phyloP scores from a whole-genome alignment of 2,797 vertebrate genomes.

The Sebastes trivittatus region DNA sequence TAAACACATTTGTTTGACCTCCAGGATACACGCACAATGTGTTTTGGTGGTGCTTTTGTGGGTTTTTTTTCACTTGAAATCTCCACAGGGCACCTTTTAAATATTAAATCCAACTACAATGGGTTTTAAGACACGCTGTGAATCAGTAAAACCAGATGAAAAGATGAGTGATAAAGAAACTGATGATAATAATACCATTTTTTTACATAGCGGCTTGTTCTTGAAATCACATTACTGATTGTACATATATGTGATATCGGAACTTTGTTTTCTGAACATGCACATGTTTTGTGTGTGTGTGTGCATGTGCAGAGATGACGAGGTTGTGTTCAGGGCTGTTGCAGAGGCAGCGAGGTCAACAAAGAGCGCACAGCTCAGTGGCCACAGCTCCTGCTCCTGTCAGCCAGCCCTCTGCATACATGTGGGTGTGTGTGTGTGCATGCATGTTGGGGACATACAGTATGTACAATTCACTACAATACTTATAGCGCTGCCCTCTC shows the following conservation, averaged over 20 bases:
- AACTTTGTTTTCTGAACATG: neutral
- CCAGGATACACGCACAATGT: neutral
- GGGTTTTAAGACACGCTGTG: neutral
- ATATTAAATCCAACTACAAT: neutral
- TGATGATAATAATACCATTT: neutral
- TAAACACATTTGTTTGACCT: neutral
- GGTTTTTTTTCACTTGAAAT: neutral
- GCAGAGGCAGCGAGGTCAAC: conserved; percentile 17
- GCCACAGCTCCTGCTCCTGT: conserved; percentile 26
- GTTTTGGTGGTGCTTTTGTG: neutral
- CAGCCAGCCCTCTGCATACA: conserved; percentile 8
- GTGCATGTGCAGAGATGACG: neutral
- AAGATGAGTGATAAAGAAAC: neutral
- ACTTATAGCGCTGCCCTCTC: neutral
- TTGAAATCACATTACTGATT: neutral
- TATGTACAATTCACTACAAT: neutral
- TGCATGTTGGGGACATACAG: neutral
- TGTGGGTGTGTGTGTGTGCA: neutral
- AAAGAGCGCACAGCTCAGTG: conserved; percentile 6
- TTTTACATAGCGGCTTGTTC: neutral
- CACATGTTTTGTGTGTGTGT: neutral
- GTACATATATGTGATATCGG: neutral
- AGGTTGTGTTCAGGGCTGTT: conserved; percentile 26
- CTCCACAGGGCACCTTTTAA: neutral
- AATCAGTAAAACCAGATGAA: neutral